A percentile compares a stretch with the other conserved stretches of the same genome.
Evolutionary conservation across 2,888 invertebrate species (phyloP).

Genomic region (Eudasyphora cyanicolor): DNA sequence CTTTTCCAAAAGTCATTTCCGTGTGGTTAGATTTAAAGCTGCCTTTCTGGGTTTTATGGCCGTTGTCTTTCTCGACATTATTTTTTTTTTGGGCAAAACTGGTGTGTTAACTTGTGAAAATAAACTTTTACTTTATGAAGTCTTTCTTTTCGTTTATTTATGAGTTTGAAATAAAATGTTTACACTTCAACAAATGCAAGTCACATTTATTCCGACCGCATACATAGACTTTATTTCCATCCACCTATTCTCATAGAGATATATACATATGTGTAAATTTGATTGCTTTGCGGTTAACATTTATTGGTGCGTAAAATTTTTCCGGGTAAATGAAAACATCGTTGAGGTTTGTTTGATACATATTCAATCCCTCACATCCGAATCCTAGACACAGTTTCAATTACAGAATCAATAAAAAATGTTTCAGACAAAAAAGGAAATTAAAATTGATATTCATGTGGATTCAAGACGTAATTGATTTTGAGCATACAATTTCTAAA

Average conservation of each 20-base stretch:
- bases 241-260: too few species aligned
- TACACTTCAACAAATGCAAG: conserved; percentile 34
- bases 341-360: too few species aligned
- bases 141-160: conserved; percentile 4
- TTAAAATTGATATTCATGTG: too few species aligned
- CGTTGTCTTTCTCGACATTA: not conserved
- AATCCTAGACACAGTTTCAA: too few species aligned
- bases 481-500: too few species aligned
- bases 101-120: conserved; percentile 41
- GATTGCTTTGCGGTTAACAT: not conserved
- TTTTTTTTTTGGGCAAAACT: not conserved
- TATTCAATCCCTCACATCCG: too few species aligned
- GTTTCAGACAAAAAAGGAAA: too few species aligned
- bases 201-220: not conserved
- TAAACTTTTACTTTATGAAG: conserved; percentile 17
- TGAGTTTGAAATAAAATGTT: conserved; percentile 38
- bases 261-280: not conserved
- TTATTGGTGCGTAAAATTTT: not conserved
- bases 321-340: not conserved
- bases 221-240: not conserved
- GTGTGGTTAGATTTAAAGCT: conserved; percentile 28
- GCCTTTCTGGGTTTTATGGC: not conserved
- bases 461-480: too few species aligned
- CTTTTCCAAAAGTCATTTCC: not conserved
- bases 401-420: too few species aligned